Percentiles rank a stretch among this genome's conserved stretches.
Evolutionary conservation across 2,113 vertebrate genomes (phyloP).

Genomic region (Anthoscopus minutus): DNA sequence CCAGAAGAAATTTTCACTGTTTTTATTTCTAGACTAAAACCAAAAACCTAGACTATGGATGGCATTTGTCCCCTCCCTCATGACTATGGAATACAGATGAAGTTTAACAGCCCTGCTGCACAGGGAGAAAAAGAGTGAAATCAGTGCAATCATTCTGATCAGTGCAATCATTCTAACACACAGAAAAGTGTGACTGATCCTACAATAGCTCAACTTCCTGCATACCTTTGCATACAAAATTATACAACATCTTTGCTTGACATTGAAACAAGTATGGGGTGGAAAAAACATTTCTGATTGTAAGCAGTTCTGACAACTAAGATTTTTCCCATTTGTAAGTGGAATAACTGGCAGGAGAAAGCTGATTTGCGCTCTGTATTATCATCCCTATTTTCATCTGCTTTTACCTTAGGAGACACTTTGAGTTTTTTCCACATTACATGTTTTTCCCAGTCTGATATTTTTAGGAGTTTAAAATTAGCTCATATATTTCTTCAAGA

Average conservation of each 20-base stretch:
- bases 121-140: background rate
- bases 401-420: background rate
- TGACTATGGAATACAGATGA: background rate
- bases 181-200: background rate
- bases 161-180: background rate
- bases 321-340: background rate
- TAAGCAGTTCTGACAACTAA: background rate
- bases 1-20: background rate
- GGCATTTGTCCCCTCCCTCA: background rate
- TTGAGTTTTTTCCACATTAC: constrained; percentile 12
- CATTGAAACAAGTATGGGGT: background rate
- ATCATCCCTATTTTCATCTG: background rate
- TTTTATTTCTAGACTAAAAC: background rate
- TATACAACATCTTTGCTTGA: background rate
- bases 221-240: background rate
- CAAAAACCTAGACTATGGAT: background rate
- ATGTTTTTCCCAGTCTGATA: background rate
- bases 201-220: background rate
- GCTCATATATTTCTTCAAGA: background rate
- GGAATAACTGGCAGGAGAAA: background rate
- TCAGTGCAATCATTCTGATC: background rate
- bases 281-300: background rate
- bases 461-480: background rate
- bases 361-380: background rate
- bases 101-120: background rate